Percentiles rank a stretch among this genome's conserved stretches.
Evolutionary conservation across 2,113 vertebrate species (phyloP).

Genomic region (Macquaria ambigua): DNA sequence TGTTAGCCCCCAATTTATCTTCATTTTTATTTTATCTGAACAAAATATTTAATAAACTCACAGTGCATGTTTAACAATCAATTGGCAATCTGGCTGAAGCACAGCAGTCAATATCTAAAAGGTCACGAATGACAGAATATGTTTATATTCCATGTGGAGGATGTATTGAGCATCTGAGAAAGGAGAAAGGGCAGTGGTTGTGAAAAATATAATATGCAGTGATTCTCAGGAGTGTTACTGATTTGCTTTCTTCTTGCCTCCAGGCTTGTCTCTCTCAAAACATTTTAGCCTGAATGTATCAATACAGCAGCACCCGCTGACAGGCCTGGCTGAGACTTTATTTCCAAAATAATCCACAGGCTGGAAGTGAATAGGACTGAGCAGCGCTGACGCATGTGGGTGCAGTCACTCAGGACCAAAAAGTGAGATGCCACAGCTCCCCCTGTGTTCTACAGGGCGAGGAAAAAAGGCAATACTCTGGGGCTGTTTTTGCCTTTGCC

Average conservation of each 20-base stretch:
- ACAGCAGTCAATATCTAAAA: constrained; percentile 54
- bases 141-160: constrained; percentile 38
- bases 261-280: constrained; percentile 62
- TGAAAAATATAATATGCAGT: constrained; percentile 62
- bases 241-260: constrained; percentile 69
- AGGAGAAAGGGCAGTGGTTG: constrained; percentile 28
- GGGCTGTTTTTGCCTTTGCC: constrained; percentile 9
- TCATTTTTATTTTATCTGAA: background rate
- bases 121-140: constrained; percentile 59
- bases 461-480: constrained; percentile 15
- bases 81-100: constrained; percentile 32
- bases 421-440: constrained; percentile 61
- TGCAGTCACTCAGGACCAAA: constrained; percentile 53
- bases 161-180: constrained; percentile 30
- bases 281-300: constrained; percentile 65
- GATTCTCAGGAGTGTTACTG: constrained; percentile 58
- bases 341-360: constrained; percentile 73
- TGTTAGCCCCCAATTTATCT: background rate
- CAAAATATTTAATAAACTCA: constrained; percentile 6
- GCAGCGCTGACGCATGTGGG: constrained; percentile 43
- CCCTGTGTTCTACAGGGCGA: constrained; percentile 15
- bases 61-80: constrained; percentile 33
- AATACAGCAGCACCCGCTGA: constrained; percentile 58
- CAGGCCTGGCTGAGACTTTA: constrained; percentile 64
- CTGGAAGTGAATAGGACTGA: constrained; percentile 61